phyloP scores from a whole-genome alignment of 2,113 vertebrate species.

The Gymnorhina tibicen region DNA sequence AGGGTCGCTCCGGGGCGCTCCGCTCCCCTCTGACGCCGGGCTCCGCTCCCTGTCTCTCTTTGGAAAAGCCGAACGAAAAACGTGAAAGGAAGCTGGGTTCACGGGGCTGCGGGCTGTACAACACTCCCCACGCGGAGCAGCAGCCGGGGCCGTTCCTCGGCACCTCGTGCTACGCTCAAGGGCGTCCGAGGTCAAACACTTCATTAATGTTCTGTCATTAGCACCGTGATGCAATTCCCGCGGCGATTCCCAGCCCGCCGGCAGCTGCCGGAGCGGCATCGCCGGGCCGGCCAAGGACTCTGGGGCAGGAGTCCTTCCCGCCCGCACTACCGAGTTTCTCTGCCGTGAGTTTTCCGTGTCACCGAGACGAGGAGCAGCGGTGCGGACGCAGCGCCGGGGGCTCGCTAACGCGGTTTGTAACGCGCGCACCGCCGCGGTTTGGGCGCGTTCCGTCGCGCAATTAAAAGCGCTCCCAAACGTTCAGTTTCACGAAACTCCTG shows the following conservation, averaged over 20 bases:
- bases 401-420: background rate
- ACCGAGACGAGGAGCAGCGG: background rate
- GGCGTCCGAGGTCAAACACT: background rate
- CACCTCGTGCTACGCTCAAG: background rate
- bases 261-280: background rate
- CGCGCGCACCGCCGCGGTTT: rapidly evolving
- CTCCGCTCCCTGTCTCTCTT: background rate
- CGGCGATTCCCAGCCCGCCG: background rate
- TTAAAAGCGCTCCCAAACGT: background rate
- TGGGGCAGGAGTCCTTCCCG: background rate
- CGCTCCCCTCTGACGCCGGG: rapidly evolving
- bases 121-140: rapidly evolving
- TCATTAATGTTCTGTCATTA: background rate
- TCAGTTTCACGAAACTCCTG: rapidly evolving
- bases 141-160: background rate
- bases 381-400: background rate
- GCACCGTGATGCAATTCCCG: background rate
- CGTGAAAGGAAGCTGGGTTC: rapidly evolving
- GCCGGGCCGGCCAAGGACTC: background rate
- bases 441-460: background rate
- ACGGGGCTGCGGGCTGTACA: rapidly evolving
- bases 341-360: background rate
- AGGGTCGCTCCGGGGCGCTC: background rate
- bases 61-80: background rate
- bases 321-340: background rate